These are phyloP conservation scores for Drosophila pegasa DNA, from an alignment of 2,888 invertebrate genomes.

Conservation along the genomic window DNA sequence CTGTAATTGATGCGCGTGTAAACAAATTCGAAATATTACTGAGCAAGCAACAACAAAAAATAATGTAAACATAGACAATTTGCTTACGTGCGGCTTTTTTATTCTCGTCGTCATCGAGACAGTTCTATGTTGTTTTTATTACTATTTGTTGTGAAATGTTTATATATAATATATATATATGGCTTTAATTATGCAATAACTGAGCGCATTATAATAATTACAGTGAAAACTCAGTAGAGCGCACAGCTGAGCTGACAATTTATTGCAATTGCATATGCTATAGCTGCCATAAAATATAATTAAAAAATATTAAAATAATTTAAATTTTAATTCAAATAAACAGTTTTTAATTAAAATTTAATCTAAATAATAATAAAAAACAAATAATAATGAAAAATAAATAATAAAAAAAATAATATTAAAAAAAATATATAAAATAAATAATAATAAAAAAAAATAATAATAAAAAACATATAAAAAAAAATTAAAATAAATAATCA, in stretches of 20 bases:
- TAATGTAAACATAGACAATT: conserved; percentile 17
- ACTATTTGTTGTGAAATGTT: neutral
- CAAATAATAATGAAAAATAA: neutral
- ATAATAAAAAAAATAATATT: neutral
- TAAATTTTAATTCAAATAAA: too few species aligned
- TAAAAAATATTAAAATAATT: too few species aligned
- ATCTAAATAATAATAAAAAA: too few species aligned
- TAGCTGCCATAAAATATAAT: too few species aligned
- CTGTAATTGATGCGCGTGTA: conserved; percentile 4
- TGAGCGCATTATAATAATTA: neutral
- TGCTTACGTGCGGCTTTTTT: conserved; percentile 28
- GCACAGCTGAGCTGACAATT: neutral
- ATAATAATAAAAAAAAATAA: neutral
- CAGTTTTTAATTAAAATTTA: too few species aligned
- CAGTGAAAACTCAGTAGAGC: neutral
- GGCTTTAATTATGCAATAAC: conserved; percentile 29
- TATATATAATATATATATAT: neutral
- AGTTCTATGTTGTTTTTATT: conserved; percentile 9
- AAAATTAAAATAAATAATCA: too few species aligned
- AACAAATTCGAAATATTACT: conserved; percentile 22
- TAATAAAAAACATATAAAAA: too few species aligned
- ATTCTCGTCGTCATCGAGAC: conserved; percentile 23
- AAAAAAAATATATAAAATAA: neutral
- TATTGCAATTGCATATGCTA: too few species aligned
- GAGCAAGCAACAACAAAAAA: conserved; percentile 26